A percentile compares a stretch with the other conserved stretches of the same genome.
phyloP scores from a whole-genome alignment of 2,888 invertebrate species.

The Heliconius aoede region DNA sequence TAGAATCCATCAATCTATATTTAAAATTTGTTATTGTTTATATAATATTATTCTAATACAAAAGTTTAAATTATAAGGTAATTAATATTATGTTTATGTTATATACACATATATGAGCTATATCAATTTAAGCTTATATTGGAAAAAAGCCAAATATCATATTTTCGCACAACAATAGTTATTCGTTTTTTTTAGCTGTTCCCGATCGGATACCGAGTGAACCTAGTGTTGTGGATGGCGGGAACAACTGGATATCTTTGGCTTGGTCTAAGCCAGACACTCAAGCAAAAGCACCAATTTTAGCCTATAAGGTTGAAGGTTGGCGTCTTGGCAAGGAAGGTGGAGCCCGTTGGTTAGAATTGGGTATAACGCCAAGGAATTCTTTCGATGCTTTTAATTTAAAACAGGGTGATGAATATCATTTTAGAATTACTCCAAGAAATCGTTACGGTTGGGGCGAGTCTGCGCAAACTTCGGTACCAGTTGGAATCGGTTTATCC shows the following conservation, averaged over 20 bases:
- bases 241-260: slow-evolving; percentile 92
- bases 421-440: slow-evolving; percentile 93
- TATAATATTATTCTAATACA: background rate
- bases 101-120: background rate
- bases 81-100: background rate
- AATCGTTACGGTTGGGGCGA: slow-evolving; percentile 96
- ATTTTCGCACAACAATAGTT: background rate
- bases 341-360: slow-evolving; percentile 92
- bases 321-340: slow-evolving; percentile 92
- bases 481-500: slow-evolving; percentile 86
- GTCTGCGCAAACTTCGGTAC: slow-evolving; percentile 86
- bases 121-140: background rate
- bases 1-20: background rate
- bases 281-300: slow-evolving; percentile 87
- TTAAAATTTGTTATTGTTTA: background rate
- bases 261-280: slow-evolving; percentile 91
- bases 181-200: slow-evolving; percentile 86
- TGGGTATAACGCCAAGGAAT: slow-evolving; percentile 91
- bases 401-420: slow-evolving; percentile 90
- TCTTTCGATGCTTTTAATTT: slow-evolving; percentile 93
- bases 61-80: background rate
- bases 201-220: slow-evolving; percentile 91
- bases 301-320: slow-evolving; percentile 92
- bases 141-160: background rate
- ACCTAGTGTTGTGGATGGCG: slow-evolving; percentile 91